phyloP scores from a whole-genome alignment of 2,113 vertebrate species.

The Campylorhamphus procurvoides region DNA sequence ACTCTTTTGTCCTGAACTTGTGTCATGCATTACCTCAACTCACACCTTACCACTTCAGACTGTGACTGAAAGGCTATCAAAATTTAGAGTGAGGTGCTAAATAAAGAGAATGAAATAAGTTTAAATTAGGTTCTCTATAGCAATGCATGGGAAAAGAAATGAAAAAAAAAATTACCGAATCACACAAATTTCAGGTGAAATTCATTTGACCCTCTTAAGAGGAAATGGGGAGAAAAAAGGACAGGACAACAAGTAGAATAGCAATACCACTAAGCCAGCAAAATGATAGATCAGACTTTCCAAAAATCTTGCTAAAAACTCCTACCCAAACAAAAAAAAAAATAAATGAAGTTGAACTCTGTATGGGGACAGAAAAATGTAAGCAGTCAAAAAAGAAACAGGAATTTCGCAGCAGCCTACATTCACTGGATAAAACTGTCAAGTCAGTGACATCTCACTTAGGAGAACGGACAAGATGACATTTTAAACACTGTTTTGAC shows the following conservation, averaged over 20 bases:
- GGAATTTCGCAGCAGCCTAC: neutral
- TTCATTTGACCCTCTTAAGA: neutral
- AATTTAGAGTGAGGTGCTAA: neutral
- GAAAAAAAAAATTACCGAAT: neutral
- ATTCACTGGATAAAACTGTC: neutral
- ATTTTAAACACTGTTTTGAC: neutral
- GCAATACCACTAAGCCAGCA: neutral
- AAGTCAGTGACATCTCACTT: neutral
- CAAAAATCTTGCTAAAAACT: neutral
- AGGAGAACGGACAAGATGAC: neutral
- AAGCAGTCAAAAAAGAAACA: neutral
- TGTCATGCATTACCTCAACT: neutral
- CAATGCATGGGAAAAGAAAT: neutral
- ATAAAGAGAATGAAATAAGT: neutral
- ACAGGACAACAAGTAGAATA: neutral
- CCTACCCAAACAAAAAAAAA: neutral
- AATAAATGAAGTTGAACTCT: fast-evolving
- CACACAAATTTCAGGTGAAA: neutral
- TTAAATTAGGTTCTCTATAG: neutral
- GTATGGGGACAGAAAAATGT: neutral
- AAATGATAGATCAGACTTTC: neutral
- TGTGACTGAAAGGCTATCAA: neutral
- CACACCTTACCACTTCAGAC: neutral
- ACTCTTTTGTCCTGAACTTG: neutral
- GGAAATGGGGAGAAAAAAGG: neutral